These are phyloP conservation scores for Morinoia aosen DNA, from an alignment of 2,888 invertebrate species.

Conservation along the genomic window DNA sequence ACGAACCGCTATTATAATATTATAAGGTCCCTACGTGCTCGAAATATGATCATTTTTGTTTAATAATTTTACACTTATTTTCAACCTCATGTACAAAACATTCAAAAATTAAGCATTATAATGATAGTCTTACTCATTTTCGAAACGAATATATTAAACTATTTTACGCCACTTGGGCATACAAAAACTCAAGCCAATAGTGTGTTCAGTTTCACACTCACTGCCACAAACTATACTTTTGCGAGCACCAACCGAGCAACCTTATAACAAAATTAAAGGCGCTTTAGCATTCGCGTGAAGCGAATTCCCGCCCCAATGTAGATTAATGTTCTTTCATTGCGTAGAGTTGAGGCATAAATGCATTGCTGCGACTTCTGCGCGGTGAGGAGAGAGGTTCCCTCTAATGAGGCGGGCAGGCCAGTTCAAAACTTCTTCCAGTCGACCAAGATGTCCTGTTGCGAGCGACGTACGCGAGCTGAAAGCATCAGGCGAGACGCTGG, in stretches of 20 bases:
- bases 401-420: neutral
- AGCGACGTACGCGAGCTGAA: neutral
- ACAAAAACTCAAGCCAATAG: neutral
- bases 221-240: neutral
- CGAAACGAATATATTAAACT: neutral
- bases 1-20: neutral
- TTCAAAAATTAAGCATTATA: neutral
- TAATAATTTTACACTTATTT: too few relatives aligned
- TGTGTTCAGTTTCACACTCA: neutral
- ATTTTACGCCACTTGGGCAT: neutral
- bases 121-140: neutral
- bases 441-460: neutral
- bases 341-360: neutral
- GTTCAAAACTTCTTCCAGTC: neutral
- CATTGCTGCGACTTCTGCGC: neutral
- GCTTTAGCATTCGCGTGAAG: neutral
- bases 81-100: too few relatives aligned
- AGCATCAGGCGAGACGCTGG: neutral
- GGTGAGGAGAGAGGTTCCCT: neutral
- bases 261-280: neutral
- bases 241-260: neutral
- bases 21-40: neutral
- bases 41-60: neutral
- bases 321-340: neutral
- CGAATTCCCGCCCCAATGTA: neutral